Evolutionary conservation across 2,113 vertebrate species (phyloP).

Genomic region (Pyrgilauda ruficollis): DNA sequence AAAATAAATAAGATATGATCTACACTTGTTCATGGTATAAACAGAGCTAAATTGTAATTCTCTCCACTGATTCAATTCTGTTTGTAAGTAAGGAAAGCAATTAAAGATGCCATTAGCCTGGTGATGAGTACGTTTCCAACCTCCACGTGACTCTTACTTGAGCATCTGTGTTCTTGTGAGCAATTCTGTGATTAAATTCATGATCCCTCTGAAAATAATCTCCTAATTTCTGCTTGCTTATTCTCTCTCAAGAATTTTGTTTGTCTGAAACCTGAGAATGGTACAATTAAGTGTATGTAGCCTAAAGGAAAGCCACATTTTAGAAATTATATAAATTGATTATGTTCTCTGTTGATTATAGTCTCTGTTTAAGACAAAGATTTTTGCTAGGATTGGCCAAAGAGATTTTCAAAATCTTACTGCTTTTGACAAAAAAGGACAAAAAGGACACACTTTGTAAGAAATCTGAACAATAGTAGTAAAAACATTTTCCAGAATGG

Average conservation of each 20-base stretch:
- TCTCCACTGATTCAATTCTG: neutral
- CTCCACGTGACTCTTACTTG: neutral
- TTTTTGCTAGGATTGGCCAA: neutral
- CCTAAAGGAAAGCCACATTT: neutral
- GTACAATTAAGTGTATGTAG: neutral
- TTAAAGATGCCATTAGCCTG: conserved; percentile 13
- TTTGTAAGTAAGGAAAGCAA: conserved; percentile 16
- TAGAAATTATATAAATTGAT: neutral
- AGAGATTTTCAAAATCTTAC: neutral
- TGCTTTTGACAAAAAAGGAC: neutral
- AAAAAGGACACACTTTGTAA: neutral
- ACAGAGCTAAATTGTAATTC: neutral
- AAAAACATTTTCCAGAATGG: neutral
- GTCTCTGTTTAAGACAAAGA: neutral
- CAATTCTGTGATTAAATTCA: conserved; percentile 6
- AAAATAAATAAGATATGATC: neutral
- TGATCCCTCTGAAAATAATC: neutral
- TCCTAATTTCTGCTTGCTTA: neutral
- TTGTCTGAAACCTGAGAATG: neutral
- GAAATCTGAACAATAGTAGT: neutral
- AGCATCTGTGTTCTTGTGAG: conserved; percentile 29
- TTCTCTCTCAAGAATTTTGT: neutral
- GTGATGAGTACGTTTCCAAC: neutral
- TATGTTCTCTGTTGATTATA: neutral
- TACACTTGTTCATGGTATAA: neutral